A percentile compares a stretch with the other conserved stretches of the same genome.
Conservation (phyloP, 2,888 invertebrate species). For the Glomeris marginata region DNA sequence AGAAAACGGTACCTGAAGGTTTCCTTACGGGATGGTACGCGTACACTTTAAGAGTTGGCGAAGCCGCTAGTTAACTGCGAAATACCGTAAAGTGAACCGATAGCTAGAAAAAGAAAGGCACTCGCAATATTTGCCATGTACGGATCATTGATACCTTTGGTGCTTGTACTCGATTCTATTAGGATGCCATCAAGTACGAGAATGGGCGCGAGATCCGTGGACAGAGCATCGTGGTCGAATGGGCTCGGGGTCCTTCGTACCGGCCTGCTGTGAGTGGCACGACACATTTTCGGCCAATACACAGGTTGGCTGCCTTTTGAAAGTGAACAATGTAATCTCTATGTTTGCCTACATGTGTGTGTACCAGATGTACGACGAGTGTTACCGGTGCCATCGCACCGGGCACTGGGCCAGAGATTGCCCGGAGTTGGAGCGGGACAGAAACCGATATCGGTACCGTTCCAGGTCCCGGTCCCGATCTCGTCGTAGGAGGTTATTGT, state of each 20-base stretch:
- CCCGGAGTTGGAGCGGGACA: slow-evolving; percentile 22
- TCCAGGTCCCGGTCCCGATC: slow-evolving; percentile 17
- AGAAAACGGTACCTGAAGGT: too few species aligned
- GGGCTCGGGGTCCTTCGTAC: slow-evolving; percentile 31
- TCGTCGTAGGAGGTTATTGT: slow-evolving; percentile 12
- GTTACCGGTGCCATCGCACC: slow-evolving; percentile 30
- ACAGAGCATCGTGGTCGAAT: slow-evolving; percentile 32
- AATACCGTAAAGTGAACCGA: too few species aligned
- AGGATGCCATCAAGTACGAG: slow-evolving; percentile 33
- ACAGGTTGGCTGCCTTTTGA: slow-evolving; percentile 1
- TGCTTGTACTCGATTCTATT: not conserved
- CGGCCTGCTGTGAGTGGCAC: slow-evolving; percentile 20
- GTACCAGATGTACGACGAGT: slow-evolving; percentile 27
- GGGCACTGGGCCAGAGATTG: slow-evolving; percentile 34
- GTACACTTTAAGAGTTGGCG: too few species aligned
- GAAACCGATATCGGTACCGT: slow-evolving; percentile 15
- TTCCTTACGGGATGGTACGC: too few species aligned
- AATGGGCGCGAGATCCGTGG: slow-evolving; percentile 31
- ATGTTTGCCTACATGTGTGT: not conserved
- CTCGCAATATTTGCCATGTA: too few species aligned
- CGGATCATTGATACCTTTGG: too few species aligned
- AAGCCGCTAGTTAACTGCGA: too few species aligned
- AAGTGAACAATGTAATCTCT: not conserved
- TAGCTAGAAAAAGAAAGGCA: too few species aligned
- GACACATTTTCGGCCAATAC: slow-evolving; percentile 4